Conservation (phyloP, 2,888 invertebrate genomes). For the Papilio demoleus region DNA sequence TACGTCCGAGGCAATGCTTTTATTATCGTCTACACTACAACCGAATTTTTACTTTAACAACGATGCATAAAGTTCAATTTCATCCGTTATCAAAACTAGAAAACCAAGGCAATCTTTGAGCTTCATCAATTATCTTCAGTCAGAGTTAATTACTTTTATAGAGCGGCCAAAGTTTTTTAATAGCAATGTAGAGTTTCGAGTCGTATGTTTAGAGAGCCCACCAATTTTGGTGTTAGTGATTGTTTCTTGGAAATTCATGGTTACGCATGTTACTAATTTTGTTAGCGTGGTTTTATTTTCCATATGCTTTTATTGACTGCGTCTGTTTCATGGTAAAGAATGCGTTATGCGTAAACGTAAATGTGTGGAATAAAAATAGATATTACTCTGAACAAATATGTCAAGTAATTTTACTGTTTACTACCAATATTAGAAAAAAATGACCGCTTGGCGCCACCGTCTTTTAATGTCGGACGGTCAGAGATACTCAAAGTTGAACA, state of each 20-base stretch:
- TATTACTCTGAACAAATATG: slow-evolving; percentile 50
- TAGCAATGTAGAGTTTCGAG: slow-evolving; percentile 58
- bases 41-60: slow-evolving; percentile 26
- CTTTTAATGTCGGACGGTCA: slow-evolving; percentile 53
- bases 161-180: slow-evolving; percentile 66
- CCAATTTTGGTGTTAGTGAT: slow-evolving; percentile 53
- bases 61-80: slow-evolving; percentile 48
- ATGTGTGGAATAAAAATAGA: slow-evolving; percentile 20
- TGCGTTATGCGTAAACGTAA: slow-evolving; percentile 40
- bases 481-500: slow-evolving; percentile 45
- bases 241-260: slow-evolving; percentile 61
- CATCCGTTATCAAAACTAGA: slow-evolving; percentile 40
- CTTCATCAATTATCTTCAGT: slow-evolving; percentile 83
- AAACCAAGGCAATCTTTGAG: slow-evolving; percentile 72
- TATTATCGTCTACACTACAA: slow-evolving; percentile 55
- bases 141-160: slow-evolving; percentile 83
- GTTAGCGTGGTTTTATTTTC: slow-evolving; percentile 36
- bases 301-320: slow-evolving; percentile 30
- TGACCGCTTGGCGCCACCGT: slow-evolving; percentile 67
- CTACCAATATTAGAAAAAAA: slow-evolving; percentile 57
- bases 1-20: slow-evolving; percentile 72
- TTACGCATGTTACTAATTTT: slow-evolving; percentile 45
- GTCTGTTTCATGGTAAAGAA: slow-evolving; percentile 38
- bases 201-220: slow-evolving; percentile 47
- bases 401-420: slow-evolving; percentile 51